Percentiles rank a stretch among this genome's conserved stretches.
phyloP scores from a whole-genome alignment of 1,140 invertebrate genomes.

The Steinernema feltiae region DNA sequence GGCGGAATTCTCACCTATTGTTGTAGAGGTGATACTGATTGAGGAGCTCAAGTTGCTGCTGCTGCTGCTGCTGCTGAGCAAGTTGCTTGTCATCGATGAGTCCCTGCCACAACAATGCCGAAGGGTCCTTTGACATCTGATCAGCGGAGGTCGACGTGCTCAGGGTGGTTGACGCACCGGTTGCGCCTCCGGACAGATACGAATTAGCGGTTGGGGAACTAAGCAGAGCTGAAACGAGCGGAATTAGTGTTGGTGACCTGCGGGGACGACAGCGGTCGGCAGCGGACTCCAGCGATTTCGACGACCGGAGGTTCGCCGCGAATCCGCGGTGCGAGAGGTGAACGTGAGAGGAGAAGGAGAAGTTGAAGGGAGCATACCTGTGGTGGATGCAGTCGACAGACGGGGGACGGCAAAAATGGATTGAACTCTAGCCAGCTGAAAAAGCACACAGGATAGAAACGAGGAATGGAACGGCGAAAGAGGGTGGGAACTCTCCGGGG shows the following conservation, averaged over 20 bases:
- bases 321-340: background rate
- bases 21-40: background rate
- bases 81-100: background rate
- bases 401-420: slow-evolving; percentile 24
- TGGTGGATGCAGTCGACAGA: background rate
- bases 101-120: background rate
- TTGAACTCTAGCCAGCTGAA: slow-evolving; percentile 35
- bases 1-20: background rate
- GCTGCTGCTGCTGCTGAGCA: background rate
- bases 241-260: background rate
- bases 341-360: background rate
- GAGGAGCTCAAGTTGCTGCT: background rate
- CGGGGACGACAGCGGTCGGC: no score
- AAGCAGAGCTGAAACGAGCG: background rate
- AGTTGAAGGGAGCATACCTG: slow-evolving; percentile 1
- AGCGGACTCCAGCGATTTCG: no score
- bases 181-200: background rate
- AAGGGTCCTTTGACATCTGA: background rate
- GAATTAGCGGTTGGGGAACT: background rate
- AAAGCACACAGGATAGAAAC: slow-evolving; percentile 36
- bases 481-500: background rate
- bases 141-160: background rate
- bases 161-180: background rate
- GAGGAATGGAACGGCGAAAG: background rate
- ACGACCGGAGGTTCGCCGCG: background rate